These are phyloP conservation scores for Labia minor DNA, from an alignment of 2,888 invertebrate genomes.

Conservation along the genomic window DNA sequence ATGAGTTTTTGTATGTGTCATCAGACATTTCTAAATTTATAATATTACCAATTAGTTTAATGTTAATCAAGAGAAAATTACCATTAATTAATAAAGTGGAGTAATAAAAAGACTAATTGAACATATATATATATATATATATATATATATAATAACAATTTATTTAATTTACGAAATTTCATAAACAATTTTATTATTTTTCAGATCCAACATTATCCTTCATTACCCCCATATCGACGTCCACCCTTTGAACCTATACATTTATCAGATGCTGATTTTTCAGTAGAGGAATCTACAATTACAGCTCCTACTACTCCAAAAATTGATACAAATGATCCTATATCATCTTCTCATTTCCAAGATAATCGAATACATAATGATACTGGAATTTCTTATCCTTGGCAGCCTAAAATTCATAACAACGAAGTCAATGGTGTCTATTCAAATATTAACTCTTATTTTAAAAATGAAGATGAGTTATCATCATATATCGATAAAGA, in stretches of 20 bases:
- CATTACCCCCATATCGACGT: slow-evolving; percentile 29
- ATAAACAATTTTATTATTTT: no score
- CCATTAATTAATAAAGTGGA: no score
- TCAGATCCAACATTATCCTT: slow-evolving; percentile 21
- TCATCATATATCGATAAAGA: no score
- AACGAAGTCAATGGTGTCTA: background rate
- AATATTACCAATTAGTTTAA: no score
- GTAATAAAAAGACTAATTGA: no score
- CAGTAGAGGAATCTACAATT: slow-evolving; percentile 23
- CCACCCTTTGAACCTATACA: slow-evolving; percentile 32
- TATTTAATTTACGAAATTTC: no score
- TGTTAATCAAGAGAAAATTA: no score
- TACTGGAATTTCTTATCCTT: background rate
- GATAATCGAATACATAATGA: background rate
- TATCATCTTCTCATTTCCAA: background rate
- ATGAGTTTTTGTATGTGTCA: no score
- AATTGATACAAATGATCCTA: background rate
- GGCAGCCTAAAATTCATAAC: background rate
- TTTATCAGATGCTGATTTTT: slow-evolving; percentile 32
- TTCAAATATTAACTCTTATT: background rate
- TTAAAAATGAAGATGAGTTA: background rate
- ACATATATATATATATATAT: no score
- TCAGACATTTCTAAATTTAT: no score
- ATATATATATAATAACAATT: no score
- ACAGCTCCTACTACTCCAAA: background rate